Conservation (phyloP, 2,113 vertebrate genomes). For the Python bivittatus region DNA sequence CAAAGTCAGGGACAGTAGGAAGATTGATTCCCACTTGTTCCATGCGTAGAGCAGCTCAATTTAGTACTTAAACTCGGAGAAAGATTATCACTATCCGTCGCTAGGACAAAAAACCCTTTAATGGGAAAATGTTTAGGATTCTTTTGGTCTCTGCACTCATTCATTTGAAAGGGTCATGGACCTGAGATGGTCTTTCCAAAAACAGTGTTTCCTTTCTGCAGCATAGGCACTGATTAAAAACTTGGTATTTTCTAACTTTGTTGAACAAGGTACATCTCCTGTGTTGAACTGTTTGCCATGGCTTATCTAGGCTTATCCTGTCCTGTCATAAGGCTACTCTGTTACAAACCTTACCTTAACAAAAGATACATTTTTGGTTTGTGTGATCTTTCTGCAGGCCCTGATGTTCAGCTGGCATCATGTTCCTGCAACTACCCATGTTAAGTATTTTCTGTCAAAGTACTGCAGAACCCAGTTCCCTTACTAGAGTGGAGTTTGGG, state of each 20-base stretch:
- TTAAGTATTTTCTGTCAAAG: background rate
- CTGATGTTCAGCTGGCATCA: background rate
- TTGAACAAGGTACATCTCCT: background rate
- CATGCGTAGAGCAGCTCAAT: background rate
- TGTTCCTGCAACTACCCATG: background rate
- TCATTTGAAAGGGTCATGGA: background rate
- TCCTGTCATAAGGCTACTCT: background rate
- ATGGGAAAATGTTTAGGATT: background rate
- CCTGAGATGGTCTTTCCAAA: background rate
- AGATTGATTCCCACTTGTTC: background rate
- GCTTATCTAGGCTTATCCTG: background rate
- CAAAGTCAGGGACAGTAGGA: background rate
- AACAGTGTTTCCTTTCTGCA: background rate
- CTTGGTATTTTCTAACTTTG: background rate
- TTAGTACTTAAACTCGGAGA: background rate
- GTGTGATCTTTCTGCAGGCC: background rate
- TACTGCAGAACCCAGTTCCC: background rate
- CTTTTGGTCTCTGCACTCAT: background rate
- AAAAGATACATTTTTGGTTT: background rate
- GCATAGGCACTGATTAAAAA: background rate
- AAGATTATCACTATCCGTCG: background rate
- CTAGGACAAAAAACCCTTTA: background rate
- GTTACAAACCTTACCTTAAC: background rate
- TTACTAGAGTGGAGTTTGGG: background rate
- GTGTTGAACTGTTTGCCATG: background rate